Evolutionary conservation across 2,888 invertebrate genomes (phyloP), one percentile per base, ranked within the genome.

Genomic region (Aspidiotus destructor): DNA sequence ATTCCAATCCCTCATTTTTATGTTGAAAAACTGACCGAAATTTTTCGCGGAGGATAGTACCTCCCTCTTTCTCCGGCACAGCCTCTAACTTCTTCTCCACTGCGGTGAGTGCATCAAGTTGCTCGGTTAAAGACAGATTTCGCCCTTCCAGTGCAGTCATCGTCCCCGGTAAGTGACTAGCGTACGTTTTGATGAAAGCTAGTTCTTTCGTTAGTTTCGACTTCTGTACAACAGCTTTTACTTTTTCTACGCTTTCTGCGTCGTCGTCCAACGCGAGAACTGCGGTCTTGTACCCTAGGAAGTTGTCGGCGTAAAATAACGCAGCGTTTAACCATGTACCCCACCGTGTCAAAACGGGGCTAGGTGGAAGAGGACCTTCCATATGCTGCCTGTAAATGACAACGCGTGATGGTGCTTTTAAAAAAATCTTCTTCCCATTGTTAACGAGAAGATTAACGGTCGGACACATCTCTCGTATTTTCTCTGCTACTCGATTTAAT

Each of bases 401-500:
- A n/a, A n/a, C n/a, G n/a, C n/a, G 15, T 2, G 7, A 2, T 13
- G 41, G 60, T 7, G 15, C 13, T 41, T 16, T 41, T 0, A 62
- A 16, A 54, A 68, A 54, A n/a, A 41, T 5, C 17, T 54, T 61
- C 48, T 54, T 48, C 1, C 48, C 40, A 13, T 52, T n/a, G n/a
- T n/a, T n/a, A n/a, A n/a, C n/a, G n/a, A n/a, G n/a, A n/a, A n/a
- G n/a, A n/a, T n/a, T n/a, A 7, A 68, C 54, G n/a, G 8, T 42
- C 13, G 41, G 58, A 61, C 41, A 13, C 15, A 57, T 6, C 41
- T 52, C 54, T 17, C 10, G 13, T 0, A 48, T 6, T 40, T 61
- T 9, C 60, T 68, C 60, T 8, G 41, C 11, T 60, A 17, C 53
- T 42, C 41, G 40, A 58, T 65, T 13, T 41, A 65, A n/a, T 15